A percentile compares a stretch with the other conserved stretches of the same genome.
Conservation (phyloP, 2,113 vertebrate genomes). For the Callionymus lyra region DNA sequence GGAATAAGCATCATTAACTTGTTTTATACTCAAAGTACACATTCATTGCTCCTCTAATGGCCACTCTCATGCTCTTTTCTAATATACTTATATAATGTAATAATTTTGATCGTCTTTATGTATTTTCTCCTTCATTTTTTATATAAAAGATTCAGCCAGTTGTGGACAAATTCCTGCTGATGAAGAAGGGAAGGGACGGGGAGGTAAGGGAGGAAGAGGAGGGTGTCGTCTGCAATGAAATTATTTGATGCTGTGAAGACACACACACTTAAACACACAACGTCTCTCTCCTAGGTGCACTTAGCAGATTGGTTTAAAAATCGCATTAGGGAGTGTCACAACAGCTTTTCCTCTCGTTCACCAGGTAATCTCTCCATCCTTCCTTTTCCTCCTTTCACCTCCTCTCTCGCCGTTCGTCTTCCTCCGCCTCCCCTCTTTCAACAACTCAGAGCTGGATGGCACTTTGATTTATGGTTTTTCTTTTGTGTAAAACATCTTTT, state of each 20-base stretch:
- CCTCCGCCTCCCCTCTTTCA: neutral
- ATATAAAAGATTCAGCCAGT: too few species aligned
- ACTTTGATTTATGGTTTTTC: too few species aligned
- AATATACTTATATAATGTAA: too few species aligned
- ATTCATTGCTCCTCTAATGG: too few species aligned
- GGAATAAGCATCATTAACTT: too few species aligned
- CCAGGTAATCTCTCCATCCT: slow-evolving; percentile 50
- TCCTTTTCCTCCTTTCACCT: slow-evolving; percentile 1
- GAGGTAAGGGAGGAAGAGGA: slow-evolving; percentile 5
- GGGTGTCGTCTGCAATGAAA: slow-evolving; percentile 44
- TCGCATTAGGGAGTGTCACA: slow-evolving; percentile 59
- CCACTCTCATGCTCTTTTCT: too few species aligned
- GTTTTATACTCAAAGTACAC: too few species aligned
- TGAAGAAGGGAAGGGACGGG: neutral
- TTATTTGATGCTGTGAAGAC: slow-evolving; percentile 40
- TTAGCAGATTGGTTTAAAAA: slow-evolving; percentile 66
- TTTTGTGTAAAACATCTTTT: too few species aligned
- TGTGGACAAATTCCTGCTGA: neutral
- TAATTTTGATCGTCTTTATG: too few species aligned
- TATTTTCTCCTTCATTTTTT: too few species aligned
- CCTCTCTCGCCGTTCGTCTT: neutral
- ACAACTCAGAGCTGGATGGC: too few species aligned
- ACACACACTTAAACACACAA: slow-evolving; percentile 22
- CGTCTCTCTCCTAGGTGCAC: slow-evolving; percentile 44
- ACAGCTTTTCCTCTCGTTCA: slow-evolving; percentile 47